Percentiles rank a stretch among this genome's conserved stretches.
Evolutionary conservation across 2,797 vertebrate genomes (phyloP).

Genomic region (Vireo griseus): DNA sequence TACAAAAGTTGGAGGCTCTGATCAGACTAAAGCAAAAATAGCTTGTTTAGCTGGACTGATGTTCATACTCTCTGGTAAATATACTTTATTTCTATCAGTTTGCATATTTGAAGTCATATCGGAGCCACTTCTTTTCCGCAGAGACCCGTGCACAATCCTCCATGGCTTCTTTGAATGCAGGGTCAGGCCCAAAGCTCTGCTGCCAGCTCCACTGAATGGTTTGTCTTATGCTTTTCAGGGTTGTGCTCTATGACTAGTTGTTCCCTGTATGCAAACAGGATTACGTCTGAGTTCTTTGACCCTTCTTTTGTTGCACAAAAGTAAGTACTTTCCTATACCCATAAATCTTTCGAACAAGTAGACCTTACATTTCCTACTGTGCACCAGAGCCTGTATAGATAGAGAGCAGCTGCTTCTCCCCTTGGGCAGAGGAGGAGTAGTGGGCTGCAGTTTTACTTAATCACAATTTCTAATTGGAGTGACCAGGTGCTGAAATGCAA

Average conservation of each 20-base stretch:
- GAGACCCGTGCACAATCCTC: not conserved
- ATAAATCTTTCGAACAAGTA: constrained; percentile 1
- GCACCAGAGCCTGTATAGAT: not conserved
- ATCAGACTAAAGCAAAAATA: constrained; percentile 88
- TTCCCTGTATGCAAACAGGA: constrained; percentile 93
- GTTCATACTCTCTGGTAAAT: constrained; percentile 90
- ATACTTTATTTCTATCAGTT: not conserved
- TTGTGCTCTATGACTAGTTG: constrained; percentile 89
- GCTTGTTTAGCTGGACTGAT: constrained; percentile 85
- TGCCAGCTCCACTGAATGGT: not conserved
- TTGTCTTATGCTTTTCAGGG: constrained; percentile 76
- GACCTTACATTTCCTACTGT: not conserved
- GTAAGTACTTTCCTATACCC: constrained; percentile 77
- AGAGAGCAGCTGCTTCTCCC: not conserved
- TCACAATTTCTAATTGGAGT: not conserved
- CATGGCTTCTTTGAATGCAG: not conserved
- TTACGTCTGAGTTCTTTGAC: constrained; percentile 94
- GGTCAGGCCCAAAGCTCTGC: not conserved
- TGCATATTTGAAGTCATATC: not conserved
- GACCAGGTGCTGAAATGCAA: not conserved
- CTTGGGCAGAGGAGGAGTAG: not conserved
- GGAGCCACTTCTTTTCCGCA: not conserved
- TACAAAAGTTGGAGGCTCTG: constrained; percentile 91
- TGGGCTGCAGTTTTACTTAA: not conserved
- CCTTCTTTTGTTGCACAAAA: constrained; percentile 90